A percentile compares a stretch with the other conserved stretches of the same genome.
Conservation (phyloP, 2,113 vertebrate species). For the Dendropsophus ebraccatus region DNA sequence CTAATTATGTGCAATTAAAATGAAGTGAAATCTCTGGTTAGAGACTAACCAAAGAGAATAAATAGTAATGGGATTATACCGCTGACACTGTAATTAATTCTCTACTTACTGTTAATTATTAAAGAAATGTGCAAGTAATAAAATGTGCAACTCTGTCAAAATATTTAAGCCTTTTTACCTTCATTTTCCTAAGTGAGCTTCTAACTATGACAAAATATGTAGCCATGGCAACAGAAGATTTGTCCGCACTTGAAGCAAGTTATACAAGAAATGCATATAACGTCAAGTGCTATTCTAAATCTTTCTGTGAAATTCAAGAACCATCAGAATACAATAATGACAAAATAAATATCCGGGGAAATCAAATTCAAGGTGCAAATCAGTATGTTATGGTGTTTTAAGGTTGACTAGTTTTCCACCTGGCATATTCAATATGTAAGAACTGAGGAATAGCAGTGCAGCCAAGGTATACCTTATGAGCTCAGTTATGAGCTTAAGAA, state of each 20-base stretch:
- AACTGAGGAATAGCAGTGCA: too few species aligned
- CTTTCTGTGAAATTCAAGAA: neutral
- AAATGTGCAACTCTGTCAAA: neutral
- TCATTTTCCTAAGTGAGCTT: neutral
- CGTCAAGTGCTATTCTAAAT: neutral
- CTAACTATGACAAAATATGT: neutral
- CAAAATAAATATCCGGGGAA: neutral
- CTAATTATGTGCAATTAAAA: neutral
- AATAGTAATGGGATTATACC: neutral
- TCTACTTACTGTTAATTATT: neutral
- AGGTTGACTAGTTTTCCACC: too few species aligned
- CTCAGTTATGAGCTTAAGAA: too few species aligned
- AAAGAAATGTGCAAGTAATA: neutral
- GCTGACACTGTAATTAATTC: neutral
- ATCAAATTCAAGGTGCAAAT: neutral
- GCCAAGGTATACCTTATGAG: too few species aligned
- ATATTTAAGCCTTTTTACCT: neutral
- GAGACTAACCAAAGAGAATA: neutral
- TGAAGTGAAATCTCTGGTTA: neutral
- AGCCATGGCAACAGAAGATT: slow-evolving; percentile 3
- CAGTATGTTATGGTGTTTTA: neutral
- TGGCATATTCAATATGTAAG: too few species aligned
- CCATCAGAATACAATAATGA: neutral
- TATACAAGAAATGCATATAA: slow-evolving; percentile 13
- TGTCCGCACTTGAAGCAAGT: neutral